Evolutionary conservation across 2,797 vertebrate species (phyloP).

Genomic region (Pipistrellus nathusii): DNA sequence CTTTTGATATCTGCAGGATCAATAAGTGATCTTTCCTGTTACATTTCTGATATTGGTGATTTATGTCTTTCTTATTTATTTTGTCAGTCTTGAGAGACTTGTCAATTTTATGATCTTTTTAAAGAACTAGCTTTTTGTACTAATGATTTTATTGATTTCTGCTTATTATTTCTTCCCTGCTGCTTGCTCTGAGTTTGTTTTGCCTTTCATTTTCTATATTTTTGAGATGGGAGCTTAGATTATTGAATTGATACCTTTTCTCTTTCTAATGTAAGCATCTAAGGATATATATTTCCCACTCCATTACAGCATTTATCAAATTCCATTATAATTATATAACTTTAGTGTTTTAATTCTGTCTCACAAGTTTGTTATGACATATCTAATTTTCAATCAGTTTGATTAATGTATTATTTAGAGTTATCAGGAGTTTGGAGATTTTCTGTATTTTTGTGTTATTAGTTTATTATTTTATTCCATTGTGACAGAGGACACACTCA

Average conservation of each 20-base stretch:
- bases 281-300: neutral
- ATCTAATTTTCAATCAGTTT: slow-evolving; percentile 22
- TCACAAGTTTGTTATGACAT: neutral
- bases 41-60: neutral
- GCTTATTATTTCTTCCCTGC: neutral
- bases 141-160: slow-evolving; percentile 10
- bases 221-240: neutral
- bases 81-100: neutral
- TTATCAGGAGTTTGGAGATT: neutral
- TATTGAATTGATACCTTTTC: neutral
- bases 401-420: neutral
- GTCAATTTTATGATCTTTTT: neutral
- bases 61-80: neutral
- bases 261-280: slow-evolving; percentile 3
- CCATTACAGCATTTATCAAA: neutral
- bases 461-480: slow-evolving; percentile 10
- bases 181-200: slow-evolving; percentile 16
- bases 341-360: neutral
- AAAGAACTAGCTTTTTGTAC: neutral
- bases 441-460: slow-evolving; percentile 5
- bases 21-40: neutral
- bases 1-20: neutral
- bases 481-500: neutral
- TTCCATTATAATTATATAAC: neutral
- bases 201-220: neutral